These are phyloP conservation scores for Limnephilus rhombicus DNA, from an alignment of 2,888 invertebrate species.

Conservation along the genomic window DNA sequence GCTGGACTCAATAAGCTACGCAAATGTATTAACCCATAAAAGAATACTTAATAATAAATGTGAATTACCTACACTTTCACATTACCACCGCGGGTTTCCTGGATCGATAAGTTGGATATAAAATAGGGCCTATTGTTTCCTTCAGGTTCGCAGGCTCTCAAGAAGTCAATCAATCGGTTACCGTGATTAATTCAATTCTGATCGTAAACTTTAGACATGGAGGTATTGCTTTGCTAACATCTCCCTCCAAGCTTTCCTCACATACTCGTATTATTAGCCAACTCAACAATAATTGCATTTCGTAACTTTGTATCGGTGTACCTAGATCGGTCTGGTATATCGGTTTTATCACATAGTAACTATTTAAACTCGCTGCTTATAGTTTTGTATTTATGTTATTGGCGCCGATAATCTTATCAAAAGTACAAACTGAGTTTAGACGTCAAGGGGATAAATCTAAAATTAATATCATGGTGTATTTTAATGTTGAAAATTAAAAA, in stretches of 20 bases:
- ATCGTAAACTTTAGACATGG: neutral
- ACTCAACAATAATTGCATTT: neutral
- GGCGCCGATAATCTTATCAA: neutral
- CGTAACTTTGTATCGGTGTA: neutral
- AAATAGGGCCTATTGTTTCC: slow-evolving; percentile 43
- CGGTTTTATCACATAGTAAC: too few species aligned
- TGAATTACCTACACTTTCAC: slow-evolving; percentile 24
- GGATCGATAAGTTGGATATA: slow-evolving; percentile 42
- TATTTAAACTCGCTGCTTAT: neutral
- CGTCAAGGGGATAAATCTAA: neutral
- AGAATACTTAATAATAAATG: slow-evolving; percentile 36
- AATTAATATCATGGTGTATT: neutral
- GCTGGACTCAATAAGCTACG: slow-evolving; percentile 37
- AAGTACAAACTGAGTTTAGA: neutral
- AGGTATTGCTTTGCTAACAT: neutral
- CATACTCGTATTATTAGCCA: neutral
- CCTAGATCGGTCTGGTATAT: neutral
- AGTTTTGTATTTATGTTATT: neutral
- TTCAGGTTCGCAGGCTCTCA: neutral
- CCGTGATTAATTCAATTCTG: neutral
- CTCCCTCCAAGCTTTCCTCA: neutral
- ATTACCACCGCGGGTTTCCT: slow-evolving; percentile 31
- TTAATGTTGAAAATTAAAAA: neutral
- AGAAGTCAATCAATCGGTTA: neutral
- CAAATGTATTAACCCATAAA: slow-evolving; percentile 46